Conservation (phyloP, 2,888 invertebrate genomes). For the Gastrophysa polygoni region DNA sequence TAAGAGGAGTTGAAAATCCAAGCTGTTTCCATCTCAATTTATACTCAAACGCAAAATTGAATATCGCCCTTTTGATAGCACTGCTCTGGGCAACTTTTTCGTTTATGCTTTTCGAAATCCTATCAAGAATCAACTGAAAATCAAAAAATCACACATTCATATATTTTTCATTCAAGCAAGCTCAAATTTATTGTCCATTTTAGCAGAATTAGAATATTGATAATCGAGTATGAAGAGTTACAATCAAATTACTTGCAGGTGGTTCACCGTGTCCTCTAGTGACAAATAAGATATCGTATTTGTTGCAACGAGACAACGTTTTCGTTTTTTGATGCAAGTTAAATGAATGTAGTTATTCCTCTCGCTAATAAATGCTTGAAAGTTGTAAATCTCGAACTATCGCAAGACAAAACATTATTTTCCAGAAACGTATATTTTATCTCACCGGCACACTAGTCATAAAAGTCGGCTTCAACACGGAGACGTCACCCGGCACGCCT, state of each 20-base stretch:
- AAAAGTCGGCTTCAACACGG: slow-evolving; percentile 34
- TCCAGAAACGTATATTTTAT: not conserved
- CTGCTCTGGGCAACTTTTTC: slow-evolving; percentile 89
- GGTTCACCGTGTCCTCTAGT: too few relatives aligned
- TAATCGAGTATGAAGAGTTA: too few relatives aligned
- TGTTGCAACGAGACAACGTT: too few relatives aligned
- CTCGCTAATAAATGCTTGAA: too few relatives aligned
- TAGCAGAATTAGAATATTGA: too few relatives aligned
- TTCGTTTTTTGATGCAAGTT: too few relatives aligned
- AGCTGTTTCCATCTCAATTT: slow-evolving; percentile 83
- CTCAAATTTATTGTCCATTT: too few relatives aligned
- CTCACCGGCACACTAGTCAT: slow-evolving; percentile 41
- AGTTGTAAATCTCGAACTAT: too few relatives aligned
- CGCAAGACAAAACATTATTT: not conserved
- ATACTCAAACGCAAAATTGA: slow-evolving; percentile 93
- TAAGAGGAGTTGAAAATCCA: slow-evolving; percentile 82
- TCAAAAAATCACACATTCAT: not conserved
- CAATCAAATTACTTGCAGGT: too few relatives aligned
- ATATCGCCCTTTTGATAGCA: slow-evolving; percentile 77
- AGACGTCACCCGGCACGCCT: slow-evolving; percentile 36
- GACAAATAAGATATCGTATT: too few relatives aligned
- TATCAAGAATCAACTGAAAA: slow-evolving; percentile 87
- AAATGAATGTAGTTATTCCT: too few relatives aligned
- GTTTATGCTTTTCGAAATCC: slow-evolving; percentile 94
- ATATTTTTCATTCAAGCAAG: not conserved